Percentiles rank a stretch among this genome's conserved stretches.
Conservation (phyloP, 1,140 invertebrate species). For the Drosophila chauvacae region DNA sequence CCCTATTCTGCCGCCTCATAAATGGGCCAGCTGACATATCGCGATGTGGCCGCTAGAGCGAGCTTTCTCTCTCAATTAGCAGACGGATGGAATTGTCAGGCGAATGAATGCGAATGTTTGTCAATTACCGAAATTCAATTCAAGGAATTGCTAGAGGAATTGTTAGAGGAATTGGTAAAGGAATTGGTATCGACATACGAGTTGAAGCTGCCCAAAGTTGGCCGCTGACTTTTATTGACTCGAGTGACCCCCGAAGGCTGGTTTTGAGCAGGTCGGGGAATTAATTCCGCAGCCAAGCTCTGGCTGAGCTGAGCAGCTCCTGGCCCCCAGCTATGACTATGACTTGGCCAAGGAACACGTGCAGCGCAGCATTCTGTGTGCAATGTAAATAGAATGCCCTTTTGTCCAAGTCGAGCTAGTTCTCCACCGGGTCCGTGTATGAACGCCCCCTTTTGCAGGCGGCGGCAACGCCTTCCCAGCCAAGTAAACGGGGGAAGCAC, state of each 20-base stretch:
- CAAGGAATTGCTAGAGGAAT: constrained; percentile 9
- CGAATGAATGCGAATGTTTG: constrained; percentile 27
- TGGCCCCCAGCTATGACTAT: constrained; percentile 36
- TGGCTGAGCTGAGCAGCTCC: constrained; percentile 10
- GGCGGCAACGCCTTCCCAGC: constrained; percentile 62
- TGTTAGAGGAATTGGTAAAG: not conserved
- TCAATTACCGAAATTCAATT: constrained; percentile 50
- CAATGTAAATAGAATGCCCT: constrained; percentile 73
- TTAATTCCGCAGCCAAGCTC: constrained; percentile 43
- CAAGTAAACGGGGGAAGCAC: constrained; percentile 5
- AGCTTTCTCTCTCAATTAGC: constrained; percentile 51
- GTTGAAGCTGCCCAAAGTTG: constrained; percentile 30
- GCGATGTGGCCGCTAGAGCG: constrained; percentile 54
- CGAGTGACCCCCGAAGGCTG: constrained; percentile 34
- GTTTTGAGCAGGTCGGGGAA: constrained; percentile 47
- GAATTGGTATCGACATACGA: constrained; percentile 4
- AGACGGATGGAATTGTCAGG: constrained; percentile 35
- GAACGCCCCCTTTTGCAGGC: constrained; percentile 71
- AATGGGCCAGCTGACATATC: constrained; percentile 63
- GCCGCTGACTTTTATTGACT: constrained; percentile 50
- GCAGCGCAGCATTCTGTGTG: constrained; percentile 24
- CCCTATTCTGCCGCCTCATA: constrained; percentile 71
- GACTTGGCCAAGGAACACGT: constrained; percentile 26
- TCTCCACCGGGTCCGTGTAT: constrained; percentile 55
- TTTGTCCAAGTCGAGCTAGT: constrained; percentile 55